Percentiles rank a stretch among this genome's conserved stretches.
Conservation (phyloP, 2,113 vertebrate species). For the Oreocharis arfaki region DNA sequence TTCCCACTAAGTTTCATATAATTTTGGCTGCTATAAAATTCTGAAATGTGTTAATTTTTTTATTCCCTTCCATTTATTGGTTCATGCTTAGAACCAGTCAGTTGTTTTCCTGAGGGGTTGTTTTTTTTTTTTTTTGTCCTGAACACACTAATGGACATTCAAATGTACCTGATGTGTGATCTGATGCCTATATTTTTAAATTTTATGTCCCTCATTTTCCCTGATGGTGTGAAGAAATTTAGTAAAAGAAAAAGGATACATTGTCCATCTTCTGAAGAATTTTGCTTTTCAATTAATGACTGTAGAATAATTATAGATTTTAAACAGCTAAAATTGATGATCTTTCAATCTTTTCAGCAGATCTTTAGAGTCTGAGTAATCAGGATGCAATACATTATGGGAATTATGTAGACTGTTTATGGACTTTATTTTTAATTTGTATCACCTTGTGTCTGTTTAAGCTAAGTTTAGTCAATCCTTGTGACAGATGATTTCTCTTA, state of each 20-base stretch:
- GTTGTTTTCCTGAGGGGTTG: not conserved
- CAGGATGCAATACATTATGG: not conserved
- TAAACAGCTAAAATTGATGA: not conserved
- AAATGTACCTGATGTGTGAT: not conserved
- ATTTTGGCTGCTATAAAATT: not conserved
- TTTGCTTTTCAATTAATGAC: not conserved
- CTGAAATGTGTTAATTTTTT: not conserved
- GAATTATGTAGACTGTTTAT: not conserved
- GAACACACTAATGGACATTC: not conserved
- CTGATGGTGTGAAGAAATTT: not conserved
- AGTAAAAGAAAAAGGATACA: not conserved
- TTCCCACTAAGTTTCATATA: not conserved
- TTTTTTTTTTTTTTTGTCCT: not conserved
- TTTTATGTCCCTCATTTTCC: not conserved
- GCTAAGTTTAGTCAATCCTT: not conserved
- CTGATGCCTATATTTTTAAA: not conserved
- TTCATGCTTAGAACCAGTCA: not conserved
- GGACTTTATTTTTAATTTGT: not conserved
- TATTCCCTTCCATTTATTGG: not conserved
- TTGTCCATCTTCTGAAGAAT: not conserved
- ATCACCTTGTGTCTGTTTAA: not conserved
- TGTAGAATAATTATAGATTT: not conserved
- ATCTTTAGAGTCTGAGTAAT: not conserved
- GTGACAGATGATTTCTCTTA: not conserved
- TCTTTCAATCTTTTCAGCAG: not conserved